These are phyloP conservation scores for Zaprionus africanus DNA, from an alignment of 1,140 invertebrate genomes.

Conservation along the genomic window DNA sequence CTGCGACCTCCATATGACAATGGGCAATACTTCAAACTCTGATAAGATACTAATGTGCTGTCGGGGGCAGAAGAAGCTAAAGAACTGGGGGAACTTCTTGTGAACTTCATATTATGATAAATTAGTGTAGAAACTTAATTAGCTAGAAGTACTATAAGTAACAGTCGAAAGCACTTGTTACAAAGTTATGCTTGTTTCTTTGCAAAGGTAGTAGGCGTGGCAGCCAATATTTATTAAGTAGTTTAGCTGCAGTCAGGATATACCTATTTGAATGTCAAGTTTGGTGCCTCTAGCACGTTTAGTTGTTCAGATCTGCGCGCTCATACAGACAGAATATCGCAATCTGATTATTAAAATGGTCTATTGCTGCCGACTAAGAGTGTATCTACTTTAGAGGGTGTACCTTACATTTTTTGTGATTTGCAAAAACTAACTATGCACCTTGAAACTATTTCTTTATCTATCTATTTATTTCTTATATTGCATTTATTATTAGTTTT, in stretches of 20 bases:
- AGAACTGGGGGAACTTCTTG: background rate
- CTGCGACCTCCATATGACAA: constrained; percentile 29
- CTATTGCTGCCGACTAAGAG: no score
- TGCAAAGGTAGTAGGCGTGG: background rate
- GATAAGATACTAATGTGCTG: background rate
- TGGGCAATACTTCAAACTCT: background rate
- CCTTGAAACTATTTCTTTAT: no score
- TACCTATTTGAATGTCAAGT: background rate
- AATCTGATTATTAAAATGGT: background rate
- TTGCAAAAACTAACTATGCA: no score
- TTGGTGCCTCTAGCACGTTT: background rate
- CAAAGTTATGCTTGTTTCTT: background rate
- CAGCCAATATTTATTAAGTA: background rate
- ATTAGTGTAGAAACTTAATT: no score
- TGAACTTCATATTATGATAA: no score
- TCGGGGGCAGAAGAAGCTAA: no score
- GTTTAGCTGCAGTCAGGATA: background rate
- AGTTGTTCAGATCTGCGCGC: background rate
- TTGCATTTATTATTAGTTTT: no score
- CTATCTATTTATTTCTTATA: no score
- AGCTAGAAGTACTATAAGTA: no score
- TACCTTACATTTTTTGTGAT: no score
- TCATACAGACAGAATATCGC: background rate
- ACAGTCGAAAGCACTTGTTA: no score
- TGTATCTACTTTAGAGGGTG: no score